Percentiles rank a stretch among this genome's conserved stretches.
Evolutionary conservation across 53 echinoderm and acorn worm species (phyloP).

Genomic region (Luidia sarsii): DNA sequence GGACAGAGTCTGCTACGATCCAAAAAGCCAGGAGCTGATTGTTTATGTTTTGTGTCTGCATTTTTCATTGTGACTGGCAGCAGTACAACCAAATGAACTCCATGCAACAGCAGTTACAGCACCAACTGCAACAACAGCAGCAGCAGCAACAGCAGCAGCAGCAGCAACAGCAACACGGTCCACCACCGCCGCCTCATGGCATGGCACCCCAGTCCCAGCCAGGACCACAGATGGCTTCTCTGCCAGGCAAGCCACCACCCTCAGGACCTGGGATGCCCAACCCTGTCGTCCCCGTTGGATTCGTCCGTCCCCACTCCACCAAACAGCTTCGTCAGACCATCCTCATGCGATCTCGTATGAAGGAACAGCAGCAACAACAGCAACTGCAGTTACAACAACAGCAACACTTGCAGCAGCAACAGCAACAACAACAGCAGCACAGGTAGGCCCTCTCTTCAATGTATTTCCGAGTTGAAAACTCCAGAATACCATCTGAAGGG

Average conservation of each 20-base stretch:
- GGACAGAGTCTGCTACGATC: no score
- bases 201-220: slow-evolving; percentile 22
- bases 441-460: not conserved
- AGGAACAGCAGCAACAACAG: slow-evolving; percentile 62
- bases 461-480: not conserved
- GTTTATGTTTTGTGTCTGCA: no score
- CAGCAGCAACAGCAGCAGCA: slow-evolving; percentile 6
- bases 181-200: slow-evolving; percentile 26
- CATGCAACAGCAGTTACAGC: slow-evolving; percentile 67
- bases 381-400: slow-evolving; percentile 59
- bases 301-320: slow-evolving; percentile 15
- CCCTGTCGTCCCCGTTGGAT: slow-evolving; percentile 3
- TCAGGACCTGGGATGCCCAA: not conserved
- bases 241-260: slow-evolving; percentile 1
- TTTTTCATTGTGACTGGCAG: slow-evolving; percentile 2
- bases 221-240: slow-evolving; percentile 16
- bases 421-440: slow-evolving; percentile 45
- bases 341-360: slow-evolving; percentile 54
- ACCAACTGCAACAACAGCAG: slow-evolving; percentile 36
- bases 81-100: slow-evolving; percentile 63
- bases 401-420: slow-evolving; percentile 61
- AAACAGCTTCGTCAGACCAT: slow-evolving; percentile 63
- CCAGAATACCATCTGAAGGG: not conserved
- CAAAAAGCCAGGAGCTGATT: no score
- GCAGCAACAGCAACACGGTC: slow-evolving; percentile 34